phyloP scores from a whole-genome alignment of 2,113 vertebrate genomes.

The Acinonyx jubatus region DNA sequence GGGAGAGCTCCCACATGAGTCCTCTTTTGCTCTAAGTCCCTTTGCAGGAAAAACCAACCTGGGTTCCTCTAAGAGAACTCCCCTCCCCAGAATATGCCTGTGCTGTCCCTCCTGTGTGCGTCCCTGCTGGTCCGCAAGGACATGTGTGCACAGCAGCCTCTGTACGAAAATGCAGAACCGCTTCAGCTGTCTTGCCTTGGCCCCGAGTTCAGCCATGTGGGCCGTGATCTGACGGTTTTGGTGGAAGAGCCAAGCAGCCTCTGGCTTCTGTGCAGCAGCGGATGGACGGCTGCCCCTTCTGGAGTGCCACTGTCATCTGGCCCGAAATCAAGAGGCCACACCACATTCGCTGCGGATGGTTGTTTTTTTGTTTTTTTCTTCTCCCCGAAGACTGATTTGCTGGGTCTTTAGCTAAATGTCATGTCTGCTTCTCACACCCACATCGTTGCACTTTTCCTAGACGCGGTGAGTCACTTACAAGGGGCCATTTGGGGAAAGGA shows the following conservation, averaged over 20 bases:
- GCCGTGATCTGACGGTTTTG: too few species aligned
- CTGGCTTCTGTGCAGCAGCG: background rate
- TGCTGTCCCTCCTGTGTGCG: too few species aligned
- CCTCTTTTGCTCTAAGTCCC: background rate
- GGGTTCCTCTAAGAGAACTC: background rate
- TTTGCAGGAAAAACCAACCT: background rate
- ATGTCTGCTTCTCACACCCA: background rate
- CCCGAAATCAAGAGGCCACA: background rate
- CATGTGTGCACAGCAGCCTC: accelerated
- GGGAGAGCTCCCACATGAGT: background rate
- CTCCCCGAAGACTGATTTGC: background rate
- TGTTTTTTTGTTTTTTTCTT: background rate
- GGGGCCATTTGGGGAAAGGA: background rate
- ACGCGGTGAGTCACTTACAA: background rate
- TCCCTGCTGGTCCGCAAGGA: accelerated
- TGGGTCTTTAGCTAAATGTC: background rate
- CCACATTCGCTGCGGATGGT: background rate
- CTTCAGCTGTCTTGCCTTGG: background rate
- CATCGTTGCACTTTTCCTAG: background rate
- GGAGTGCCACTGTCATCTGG: background rate
- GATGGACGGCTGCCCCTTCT: background rate
- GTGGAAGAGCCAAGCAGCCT: accelerated
- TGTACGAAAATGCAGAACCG: background rate
- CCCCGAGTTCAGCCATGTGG: background rate
- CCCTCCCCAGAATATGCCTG: background rate